Evolutionary conservation across 2,888 invertebrate species (phyloP).

Genomic region (Drosophila subquinaria): DNA sequence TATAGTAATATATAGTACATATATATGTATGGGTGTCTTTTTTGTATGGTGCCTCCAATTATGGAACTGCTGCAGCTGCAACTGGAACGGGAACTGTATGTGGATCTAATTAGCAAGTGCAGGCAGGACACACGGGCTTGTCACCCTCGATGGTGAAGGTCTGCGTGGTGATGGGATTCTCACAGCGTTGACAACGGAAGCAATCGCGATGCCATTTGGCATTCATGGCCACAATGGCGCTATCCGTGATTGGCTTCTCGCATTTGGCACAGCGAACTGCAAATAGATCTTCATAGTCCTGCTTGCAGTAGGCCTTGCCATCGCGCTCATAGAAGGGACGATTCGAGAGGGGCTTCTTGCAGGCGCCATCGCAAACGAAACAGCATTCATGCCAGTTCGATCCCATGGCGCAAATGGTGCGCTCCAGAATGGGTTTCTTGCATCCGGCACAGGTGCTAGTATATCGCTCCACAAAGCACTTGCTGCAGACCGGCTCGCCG

Average conservation of each 20-base stretch:
- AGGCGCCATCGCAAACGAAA: slow-evolving; percentile 93
- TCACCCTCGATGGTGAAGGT: slow-evolving; percentile 92
- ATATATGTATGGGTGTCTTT: background rate
- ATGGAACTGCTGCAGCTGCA: background rate
- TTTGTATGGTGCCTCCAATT: background rate
- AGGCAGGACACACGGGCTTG: slow-evolving; percentile 90
- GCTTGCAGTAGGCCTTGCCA: slow-evolving; percentile 93
- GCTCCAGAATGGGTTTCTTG: slow-evolving; percentile 93
- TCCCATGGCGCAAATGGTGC: slow-evolving; percentile 94
- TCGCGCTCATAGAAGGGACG: slow-evolving; percentile 95
- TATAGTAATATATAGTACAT: background rate
- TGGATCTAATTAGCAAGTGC: slow-evolving; percentile 76
- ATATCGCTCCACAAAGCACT: slow-evolving; percentile 94
- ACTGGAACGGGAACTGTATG: background rate
- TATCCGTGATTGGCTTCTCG: slow-evolving; percentile 91
- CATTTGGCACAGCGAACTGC: slow-evolving; percentile 95
- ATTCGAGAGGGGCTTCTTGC: slow-evolving; percentile 92
- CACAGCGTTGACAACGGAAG: slow-evolving; percentile 96
- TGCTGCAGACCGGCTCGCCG: slow-evolving; percentile 93
- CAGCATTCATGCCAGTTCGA: slow-evolving; percentile 96
- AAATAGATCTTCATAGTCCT: slow-evolving; percentile 94
- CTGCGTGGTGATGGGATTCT: slow-evolving; percentile 90
- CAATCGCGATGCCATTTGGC: slow-evolving; percentile 97
- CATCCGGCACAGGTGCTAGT: slow-evolving; percentile 96
- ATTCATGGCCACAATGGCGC: slow-evolving; percentile 94